phyloP scores from a whole-genome alignment of 1,140 invertebrate species.

The Schlechtendalia chinensis region DNA sequence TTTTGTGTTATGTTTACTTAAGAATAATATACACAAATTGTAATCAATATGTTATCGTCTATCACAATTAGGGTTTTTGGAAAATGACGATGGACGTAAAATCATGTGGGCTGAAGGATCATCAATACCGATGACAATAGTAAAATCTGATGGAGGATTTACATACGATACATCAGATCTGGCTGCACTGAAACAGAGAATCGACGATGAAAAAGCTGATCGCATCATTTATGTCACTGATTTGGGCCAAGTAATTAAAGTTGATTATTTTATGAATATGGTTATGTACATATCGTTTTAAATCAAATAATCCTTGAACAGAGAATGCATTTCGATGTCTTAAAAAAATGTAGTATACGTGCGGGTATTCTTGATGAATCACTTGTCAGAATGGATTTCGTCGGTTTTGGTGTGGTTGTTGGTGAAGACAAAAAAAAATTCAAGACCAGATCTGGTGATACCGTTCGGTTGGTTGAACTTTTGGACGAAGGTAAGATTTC shows the following conservation, averaged over 20 bases:
- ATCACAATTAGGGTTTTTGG: conserved; percentile 61
- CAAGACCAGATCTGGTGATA: conserved; percentile 97
- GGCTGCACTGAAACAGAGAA: conserved; percentile 83
- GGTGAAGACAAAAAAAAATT: conserved; percentile 99
- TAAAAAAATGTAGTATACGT: conserved; percentile 70
- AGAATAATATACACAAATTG: no score
- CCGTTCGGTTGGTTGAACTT: conserved; percentile 85
- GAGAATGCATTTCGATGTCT: conserved; percentile 77
- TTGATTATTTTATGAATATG: not conserved
- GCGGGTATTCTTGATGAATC: conserved; percentile 69
- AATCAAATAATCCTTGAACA: conserved; percentile 53
- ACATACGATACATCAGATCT: conserved; percentile 99
- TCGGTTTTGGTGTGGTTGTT: conserved; percentile 94
- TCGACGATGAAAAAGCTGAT: conserved; percentile 84
- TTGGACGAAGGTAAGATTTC: conserved; percentile 78
- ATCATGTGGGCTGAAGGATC: conserved; percentile 70
- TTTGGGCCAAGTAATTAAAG: conserved; percentile 72
- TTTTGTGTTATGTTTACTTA: not conserved
- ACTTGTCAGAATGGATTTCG: conserved; percentile 78
- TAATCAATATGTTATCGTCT: no score
- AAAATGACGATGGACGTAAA: conserved; percentile 89
- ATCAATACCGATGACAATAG: conserved; percentile 83
- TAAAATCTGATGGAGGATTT: conserved; percentile 97
- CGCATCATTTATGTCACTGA: conserved; percentile 97
- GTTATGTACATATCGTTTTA: not conserved